Evolutionary conservation across 2,797 vertebrate species (phyloP).

Genomic region (Sebastes melanostomus): DNA sequence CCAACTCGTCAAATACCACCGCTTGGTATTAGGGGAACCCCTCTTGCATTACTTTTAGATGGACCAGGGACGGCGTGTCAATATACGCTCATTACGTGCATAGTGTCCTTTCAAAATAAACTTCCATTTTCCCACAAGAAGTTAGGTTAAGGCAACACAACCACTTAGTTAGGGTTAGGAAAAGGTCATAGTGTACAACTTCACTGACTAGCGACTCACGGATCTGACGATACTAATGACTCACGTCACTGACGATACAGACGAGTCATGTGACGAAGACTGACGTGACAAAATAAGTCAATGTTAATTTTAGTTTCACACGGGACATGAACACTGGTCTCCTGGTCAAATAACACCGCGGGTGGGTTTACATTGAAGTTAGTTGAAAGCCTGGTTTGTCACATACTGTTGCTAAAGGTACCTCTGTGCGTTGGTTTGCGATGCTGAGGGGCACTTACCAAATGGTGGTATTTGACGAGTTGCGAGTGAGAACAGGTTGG

Average conservation of each 20-base stretch:
- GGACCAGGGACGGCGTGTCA: neutral
- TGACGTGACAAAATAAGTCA: neutral
- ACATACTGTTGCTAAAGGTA: neutral
- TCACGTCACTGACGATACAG: neutral
- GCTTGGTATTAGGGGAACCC: too few species aligned
- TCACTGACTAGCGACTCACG: too few species aligned
- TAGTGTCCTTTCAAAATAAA: neutral
- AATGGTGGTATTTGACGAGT: neutral
- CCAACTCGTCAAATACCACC: too few species aligned
- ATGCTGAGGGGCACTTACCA: neutral
- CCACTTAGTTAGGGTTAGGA: neutral
- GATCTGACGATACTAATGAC: neutral
- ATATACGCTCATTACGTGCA: neutral
- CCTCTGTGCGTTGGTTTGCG: neutral
- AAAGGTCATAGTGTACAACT: neutral
- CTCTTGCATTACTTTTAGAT: neutral
- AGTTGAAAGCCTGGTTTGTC: neutral
- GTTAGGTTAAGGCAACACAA: too few species aligned
- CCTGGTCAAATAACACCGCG: neutral
- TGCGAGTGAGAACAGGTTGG: too few species aligned
- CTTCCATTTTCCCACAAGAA: neutral
- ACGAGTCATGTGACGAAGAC: neutral
- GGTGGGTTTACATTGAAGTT: neutral
- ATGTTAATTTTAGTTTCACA: too few species aligned
- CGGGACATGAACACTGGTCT: neutral